Evolutionary conservation across 1,140 invertebrate genomes (phyloP).

Genomic region (Drosophila guanche): DNA sequence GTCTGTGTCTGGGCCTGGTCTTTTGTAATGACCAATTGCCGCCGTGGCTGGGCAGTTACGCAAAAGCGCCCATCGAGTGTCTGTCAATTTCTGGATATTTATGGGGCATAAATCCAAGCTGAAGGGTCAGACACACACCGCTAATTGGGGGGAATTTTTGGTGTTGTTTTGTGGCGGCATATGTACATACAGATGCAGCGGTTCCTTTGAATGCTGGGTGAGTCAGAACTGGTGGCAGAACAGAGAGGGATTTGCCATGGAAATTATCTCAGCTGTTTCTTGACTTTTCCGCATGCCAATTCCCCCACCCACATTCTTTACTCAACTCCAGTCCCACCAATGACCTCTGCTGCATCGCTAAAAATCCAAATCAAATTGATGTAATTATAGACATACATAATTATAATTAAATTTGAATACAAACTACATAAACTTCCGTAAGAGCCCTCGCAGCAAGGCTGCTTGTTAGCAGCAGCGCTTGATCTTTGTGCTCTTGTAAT

Average conservation of each 20-base stretch:
- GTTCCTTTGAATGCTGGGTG: neutral
- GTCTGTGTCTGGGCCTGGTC: neutral
- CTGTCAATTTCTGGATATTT: constrained; percentile 46
- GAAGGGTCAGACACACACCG: constrained; percentile 33
- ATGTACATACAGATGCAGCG: neutral
- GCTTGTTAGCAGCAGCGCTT: constrained; percentile 1
- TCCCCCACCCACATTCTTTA: constrained; percentile 13
- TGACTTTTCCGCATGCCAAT: neutral
- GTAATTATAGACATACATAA: too few relatives aligned
- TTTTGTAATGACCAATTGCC: constrained; percentile 29
- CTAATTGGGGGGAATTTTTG: constrained; percentile 34
- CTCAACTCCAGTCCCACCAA: neutral
- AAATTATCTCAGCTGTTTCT: too few relatives aligned
- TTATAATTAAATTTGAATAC: constrained; percentile 24
- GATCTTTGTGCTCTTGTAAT: constrained; percentile 39
- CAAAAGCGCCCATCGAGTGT: constrained; percentile 24
- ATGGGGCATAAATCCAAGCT: constrained; percentile 47
- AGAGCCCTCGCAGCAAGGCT: constrained; percentile 10
- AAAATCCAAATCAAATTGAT: constrained; percentile 15
- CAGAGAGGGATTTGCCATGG: too few relatives aligned
- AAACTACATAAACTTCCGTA: constrained; percentile 31
- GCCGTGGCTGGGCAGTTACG: constrained; percentile 14
- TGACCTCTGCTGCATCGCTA: constrained; percentile 11
- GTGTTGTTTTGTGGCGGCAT: neutral
- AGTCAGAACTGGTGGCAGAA: constrained; percentile 18